A percentile compares a stretch with the other conserved stretches of the same genome.
Conservation (phyloP, 1,140 invertebrate genomes). For the Drosophila mayri region DNA sequence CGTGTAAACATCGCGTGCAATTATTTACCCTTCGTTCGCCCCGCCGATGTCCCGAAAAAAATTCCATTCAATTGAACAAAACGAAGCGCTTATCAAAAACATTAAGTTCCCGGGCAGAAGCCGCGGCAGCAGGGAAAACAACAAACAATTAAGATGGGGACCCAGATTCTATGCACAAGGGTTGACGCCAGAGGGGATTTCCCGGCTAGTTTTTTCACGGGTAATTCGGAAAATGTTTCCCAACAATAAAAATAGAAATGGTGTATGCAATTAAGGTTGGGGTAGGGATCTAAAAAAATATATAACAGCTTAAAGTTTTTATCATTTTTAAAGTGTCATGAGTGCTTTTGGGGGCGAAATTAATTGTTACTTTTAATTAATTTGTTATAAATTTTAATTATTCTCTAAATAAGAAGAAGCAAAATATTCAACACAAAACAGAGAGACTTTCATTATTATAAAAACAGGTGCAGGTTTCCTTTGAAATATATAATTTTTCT, state of each 20-base stretch:
- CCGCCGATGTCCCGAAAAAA: slow-evolving; percentile 17
- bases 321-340: neutral
- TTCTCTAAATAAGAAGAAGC: neutral
- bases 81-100: slow-evolving; percentile 68
- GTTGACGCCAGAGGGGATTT: neutral
- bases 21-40: slow-evolving; percentile 54
- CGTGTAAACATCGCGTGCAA: slow-evolving; percentile 78
- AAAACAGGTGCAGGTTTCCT: too few relatives aligned
- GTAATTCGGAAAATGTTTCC: neutral
- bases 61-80: slow-evolving; percentile 65
- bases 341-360: neutral
- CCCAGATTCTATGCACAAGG: slow-evolving; percentile 14
- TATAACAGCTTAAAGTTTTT: too few relatives aligned
- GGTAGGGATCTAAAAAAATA: neutral
- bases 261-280: too few relatives aligned
- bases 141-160: slow-evolving; percentile 67
- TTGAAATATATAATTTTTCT: neutral
- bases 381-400: neutral
- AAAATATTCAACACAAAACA: neutral
- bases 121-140: slow-evolving; percentile 24
- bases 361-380: neutral
- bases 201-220: slow-evolving; percentile 1
- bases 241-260: slow-evolving; percentile 1
- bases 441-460: too few relatives aligned
- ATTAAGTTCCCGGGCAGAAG: slow-evolving; percentile 36